A percentile compares a stretch with the other conserved stretches of the same genome.
Conservation (phyloP, 2,113 vertebrate species). For the Nesospiza acunhae region DNA sequence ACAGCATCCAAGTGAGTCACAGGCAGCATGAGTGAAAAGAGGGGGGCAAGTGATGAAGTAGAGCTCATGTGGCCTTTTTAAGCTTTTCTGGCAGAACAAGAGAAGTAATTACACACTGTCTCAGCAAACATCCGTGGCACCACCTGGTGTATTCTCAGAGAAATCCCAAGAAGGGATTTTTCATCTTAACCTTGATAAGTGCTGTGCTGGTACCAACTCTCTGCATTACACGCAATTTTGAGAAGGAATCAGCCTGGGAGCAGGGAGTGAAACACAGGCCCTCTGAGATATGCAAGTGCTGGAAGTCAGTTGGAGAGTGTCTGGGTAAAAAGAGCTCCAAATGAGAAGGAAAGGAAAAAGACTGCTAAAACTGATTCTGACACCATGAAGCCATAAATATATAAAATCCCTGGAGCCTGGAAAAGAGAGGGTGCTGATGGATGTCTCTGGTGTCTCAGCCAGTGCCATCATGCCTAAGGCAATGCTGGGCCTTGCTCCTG, state of each 20-base stretch:
- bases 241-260: not conserved
- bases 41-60: conserved; percentile 2
- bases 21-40: not conserved
- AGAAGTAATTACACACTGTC: conserved; percentile 60
- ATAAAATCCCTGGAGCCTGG: not conserved
- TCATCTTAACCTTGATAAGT: conserved; percentile 32
- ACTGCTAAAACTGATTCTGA: not conserved
- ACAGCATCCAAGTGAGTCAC: conserved; percentile 2
- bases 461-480: not conserved
- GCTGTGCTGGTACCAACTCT: not conserved
- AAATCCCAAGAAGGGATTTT: conserved; percentile 39
- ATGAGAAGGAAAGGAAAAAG: not conserved
- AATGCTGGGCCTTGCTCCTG: not conserved
- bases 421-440: not conserved
- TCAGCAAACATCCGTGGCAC: conserved; percentile 26
- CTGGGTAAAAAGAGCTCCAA: not conserved
- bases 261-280: not conserved
- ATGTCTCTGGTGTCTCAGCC: not conserved
- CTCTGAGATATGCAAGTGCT: not conserved
- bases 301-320: not conserved
- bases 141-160: conserved; percentile 31
- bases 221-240: not conserved
- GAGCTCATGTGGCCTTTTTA: conserved; percentile 6
- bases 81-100: conserved; percentile 36
- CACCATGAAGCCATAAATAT: not conserved